Conservation (phyloP, 2,797 vertebrate species). For the Thamnophis elegans region DNA sequence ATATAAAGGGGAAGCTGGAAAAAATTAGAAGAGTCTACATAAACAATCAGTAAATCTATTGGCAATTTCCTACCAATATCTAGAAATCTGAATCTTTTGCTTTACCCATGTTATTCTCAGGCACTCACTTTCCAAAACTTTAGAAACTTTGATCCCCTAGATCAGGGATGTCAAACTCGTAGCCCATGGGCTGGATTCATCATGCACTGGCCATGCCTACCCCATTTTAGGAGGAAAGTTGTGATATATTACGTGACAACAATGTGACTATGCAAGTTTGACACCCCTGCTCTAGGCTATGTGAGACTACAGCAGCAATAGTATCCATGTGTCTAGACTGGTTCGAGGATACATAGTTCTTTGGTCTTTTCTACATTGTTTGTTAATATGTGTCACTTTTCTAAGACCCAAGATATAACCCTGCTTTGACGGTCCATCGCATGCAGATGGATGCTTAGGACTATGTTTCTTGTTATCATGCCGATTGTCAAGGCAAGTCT, state of each 20-base stretch:
- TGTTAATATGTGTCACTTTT: background rate
- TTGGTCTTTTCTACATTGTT: background rate
- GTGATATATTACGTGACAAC: too few species aligned
- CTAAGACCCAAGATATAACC: background rate
- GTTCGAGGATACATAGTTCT: background rate
- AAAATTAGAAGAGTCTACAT: background rate
- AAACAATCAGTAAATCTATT: background rate
- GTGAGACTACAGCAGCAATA: background rate
- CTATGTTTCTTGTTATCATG: background rate
- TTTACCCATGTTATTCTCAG: background rate
- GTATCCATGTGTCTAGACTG: background rate
- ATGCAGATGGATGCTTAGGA: background rate
- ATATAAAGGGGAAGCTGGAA: background rate
- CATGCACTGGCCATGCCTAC: rapidly evolving
- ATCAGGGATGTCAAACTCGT: background rate
- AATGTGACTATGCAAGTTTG: background rate
- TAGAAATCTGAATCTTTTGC: background rate
- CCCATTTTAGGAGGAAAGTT: too few species aligned
- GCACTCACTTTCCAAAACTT: background rate
- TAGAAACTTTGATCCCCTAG: background rate
- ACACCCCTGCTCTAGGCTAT: background rate
- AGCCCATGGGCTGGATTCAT: rapidly evolving
- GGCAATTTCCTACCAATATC: background rate
- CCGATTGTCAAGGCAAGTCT: background rate
- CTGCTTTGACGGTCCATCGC: background rate